These are phyloP conservation scores for Schizotus pectinicornis DNA, from an alignment of 2,888 invertebrate genomes.

Conservation along the genomic window DNA sequence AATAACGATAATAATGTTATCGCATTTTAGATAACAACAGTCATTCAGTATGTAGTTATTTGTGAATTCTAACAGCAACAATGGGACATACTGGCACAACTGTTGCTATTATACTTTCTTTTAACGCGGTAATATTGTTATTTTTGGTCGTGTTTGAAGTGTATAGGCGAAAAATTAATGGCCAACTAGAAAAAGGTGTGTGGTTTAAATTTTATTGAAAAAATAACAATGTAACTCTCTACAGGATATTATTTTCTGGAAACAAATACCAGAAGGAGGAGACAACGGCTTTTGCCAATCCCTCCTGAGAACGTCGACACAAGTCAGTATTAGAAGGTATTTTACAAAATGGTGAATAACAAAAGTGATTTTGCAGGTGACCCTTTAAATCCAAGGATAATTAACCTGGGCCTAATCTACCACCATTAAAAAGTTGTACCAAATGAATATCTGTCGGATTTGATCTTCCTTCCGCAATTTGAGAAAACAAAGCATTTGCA, in stretches of 20 bases:
- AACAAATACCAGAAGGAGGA: slow-evolving; percentile 22
- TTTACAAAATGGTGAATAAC: not conserved
- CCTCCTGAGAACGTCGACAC: slow-evolving; percentile 34
- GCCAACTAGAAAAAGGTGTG: not conserved
- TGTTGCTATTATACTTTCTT: too few relatives aligned
- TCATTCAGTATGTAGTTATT: too few relatives aligned
- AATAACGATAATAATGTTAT: too few relatives aligned
- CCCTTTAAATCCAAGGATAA: slow-evolving; percentile 1
- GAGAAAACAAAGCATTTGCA: too few relatives aligned
- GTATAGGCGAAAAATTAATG: not conserved
- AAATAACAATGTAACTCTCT: slow-evolving; percentile 30
- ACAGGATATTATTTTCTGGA: slow-evolving; percentile 37
- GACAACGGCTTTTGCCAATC: slow-evolving; percentile 30
- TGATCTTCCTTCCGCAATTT: too few relatives aligned
- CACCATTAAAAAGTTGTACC: too few relatives aligned
- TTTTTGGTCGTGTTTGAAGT: not conserved
- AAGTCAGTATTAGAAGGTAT: slow-evolving; percentile 27
- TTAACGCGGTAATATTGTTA: too few relatives aligned
- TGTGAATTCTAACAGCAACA: too few relatives aligned
- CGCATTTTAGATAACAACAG: too few relatives aligned
- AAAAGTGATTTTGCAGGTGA: not conserved
- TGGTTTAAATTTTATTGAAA: not conserved
- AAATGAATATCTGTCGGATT: too few relatives aligned
- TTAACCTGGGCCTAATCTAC: slow-evolving; percentile 1
- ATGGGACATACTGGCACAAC: too few relatives aligned